phyloP scores from a whole-genome alignment of 2,888 invertebrate species.

The Muschampia plurimacula region DNA sequence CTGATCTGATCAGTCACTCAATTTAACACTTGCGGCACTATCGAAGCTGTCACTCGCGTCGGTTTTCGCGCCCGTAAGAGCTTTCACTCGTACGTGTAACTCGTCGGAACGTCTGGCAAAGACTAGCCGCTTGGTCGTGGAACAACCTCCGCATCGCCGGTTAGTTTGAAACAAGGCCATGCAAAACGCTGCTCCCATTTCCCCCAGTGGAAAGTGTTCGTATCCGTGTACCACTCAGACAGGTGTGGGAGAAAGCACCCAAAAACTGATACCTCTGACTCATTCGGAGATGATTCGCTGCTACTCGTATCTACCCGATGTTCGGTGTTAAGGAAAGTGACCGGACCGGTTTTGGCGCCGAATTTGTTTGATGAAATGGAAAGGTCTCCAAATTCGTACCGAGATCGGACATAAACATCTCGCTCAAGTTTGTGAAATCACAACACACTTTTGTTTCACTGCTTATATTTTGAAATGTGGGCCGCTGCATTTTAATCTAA shows the following conservation, averaged over 20 bases:
- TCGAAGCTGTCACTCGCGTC: conserved; percentile 65
- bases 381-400: conserved; percentile 35
- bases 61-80: conserved; percentile 52
- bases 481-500: not conserved
- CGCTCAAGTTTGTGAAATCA: conserved; percentile 19
- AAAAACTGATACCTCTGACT: conserved; percentile 77
- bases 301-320: conserved; percentile 26
- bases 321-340: conserved; percentile 69
- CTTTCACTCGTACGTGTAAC: conserved; percentile 50
- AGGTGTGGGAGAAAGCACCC: conserved; percentile 84
- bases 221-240: conserved; percentile 73
- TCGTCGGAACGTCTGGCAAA: conserved; percentile 49
- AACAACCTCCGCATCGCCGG: conserved; percentile 52
- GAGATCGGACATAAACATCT: conserved; percentile 3
- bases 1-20: conserved; percentile 52
- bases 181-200: conserved; percentile 81
- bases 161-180: conserved; percentile 75
- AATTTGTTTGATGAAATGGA: conserved; percentile 52
- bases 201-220: conserved; percentile 81
- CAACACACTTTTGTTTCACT: not conserved
- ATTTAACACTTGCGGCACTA: conserved; percentile 53
- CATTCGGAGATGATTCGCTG: conserved; percentile 70
- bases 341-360: conserved; percentile 70
- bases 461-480: conserved; percentile 6
- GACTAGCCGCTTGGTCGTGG: conserved; percentile 54